Base-by-base conservation (phyloP, 2,888 invertebrate genomes). In the Drosophila austrosaltans region DNA sequence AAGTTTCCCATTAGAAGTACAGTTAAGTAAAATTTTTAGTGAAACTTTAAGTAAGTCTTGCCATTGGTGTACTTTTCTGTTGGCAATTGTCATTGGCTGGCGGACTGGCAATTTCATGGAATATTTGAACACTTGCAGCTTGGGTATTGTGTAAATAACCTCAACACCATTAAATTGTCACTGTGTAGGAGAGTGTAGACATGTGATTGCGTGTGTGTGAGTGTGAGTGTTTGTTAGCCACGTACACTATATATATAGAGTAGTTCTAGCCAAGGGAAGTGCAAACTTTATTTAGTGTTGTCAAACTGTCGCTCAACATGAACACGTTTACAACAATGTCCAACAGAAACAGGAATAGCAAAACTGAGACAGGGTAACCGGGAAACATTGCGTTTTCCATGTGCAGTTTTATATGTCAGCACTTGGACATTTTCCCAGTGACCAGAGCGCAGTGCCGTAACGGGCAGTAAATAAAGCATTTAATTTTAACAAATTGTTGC, bases 401-500 rank as follows among this genome's bases (percentile, higher is more conserved):
- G 65, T 64, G 61, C 63, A 72, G 59, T 40, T 62, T 36, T 16
- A 8, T 22, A 58, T 25, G 40, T 22, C 22, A 39, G 59, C n/a
- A 28, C 40, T 20, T 25, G 58, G n/a, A 59, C 40, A 30, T 16
- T 44, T 30, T 8, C 53, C 8, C 36, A 28, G 20, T 74, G 28
- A 16, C 59, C 53, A 44, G 67, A 54, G 40, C 53, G 30, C 53
- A 44, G 67, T 57, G 36, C 53, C 39, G 40, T 57, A 66, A 54
- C 54, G 39, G 54, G 70, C 78, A 81, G 79, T 79, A 85, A 83
- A 88, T 85, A 85, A 83, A 83, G 77, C 81, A 81, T 88, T 88
- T 83, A 88, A 88, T 83, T 88, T 85, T 86, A 83, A 88, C 85
- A 86, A 85, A 87, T 87, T 86, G 86, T 80, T 78, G 84, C 78